Conservation (phyloP, 2,888 invertebrate genomes). For the Lithodes maja region DNA sequence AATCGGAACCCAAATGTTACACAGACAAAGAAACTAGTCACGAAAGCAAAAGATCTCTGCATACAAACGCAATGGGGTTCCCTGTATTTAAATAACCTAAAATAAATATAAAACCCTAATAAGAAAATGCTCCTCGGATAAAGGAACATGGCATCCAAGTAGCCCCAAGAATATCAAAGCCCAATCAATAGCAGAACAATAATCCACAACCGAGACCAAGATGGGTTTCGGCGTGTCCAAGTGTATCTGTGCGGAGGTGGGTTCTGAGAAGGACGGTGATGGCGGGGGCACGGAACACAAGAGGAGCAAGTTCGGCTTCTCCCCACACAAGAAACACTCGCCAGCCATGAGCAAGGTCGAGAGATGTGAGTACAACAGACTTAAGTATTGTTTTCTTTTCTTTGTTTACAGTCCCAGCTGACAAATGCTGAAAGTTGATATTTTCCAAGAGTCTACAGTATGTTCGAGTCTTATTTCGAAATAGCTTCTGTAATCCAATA, state of each 20-base stretch:
- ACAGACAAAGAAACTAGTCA: too few species aligned
- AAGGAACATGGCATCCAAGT: background rate
- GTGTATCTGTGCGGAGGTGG: constrained; percentile 40
- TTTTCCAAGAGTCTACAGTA: too few species aligned
- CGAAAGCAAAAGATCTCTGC: too few species aligned
- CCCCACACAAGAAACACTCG: constrained; percentile 33
- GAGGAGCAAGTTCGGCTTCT: constrained; percentile 36
- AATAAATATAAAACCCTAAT: too few species aligned
- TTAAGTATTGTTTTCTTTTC: background rate
- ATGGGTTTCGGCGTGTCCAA: constrained; percentile 46
- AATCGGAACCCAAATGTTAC: too few species aligned
- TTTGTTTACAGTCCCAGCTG: background rate
- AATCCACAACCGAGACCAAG: background rate
- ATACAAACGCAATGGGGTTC: too few species aligned
- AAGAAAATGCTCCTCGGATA: background rate
- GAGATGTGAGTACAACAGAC: constrained; percentile 28
- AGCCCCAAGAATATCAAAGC: background rate
- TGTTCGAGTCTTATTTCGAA: too few species aligned
- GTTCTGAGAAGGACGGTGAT: constrained; percentile 5
- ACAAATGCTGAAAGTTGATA: too few species aligned
- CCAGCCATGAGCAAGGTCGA: constrained; percentile 39
- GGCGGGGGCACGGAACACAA: constrained; percentile 25
- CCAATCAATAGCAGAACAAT: background rate
- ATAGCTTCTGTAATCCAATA: too few species aligned
- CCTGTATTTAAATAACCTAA: too few species aligned